Base-by-base conservation (phyloP, 2,797 vertebrate genomes). In the Darevskia mixta region DNA sequence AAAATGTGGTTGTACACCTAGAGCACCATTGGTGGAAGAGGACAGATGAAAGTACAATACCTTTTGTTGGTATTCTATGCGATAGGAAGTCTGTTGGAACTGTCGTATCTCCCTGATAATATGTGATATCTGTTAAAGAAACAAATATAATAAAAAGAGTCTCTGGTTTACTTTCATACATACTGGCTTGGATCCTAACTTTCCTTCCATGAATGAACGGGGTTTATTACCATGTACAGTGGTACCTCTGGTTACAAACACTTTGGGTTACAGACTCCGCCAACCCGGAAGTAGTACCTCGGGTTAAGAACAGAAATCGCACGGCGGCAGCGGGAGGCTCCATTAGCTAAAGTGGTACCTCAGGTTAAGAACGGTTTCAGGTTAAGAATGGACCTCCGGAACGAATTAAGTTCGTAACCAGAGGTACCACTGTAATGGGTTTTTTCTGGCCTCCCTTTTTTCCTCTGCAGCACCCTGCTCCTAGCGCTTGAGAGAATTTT, bases 41-140 rank as follows among this genome's bases (percentile, higher is more conserved):
- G 3, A 55, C 11, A 82, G 20, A 89, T 75, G 41, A 83, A 38
- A 86, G 15, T 20, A 55, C 5, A 61, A 25, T 90, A 99, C 98
- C 98, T 98, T 99, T 93, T 97, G 96, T 91, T 99, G 98, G 93
- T 98, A 98, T 87, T 99, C 98, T 94, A 99, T 99, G 93, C 98
- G 98, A 97, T 99, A 99, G 8, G 98, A 98, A 1, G 98, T 98
- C 97, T 99, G 98, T 96, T 99, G 98, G 95, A 99, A 99, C 96
- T 99, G 98, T 13, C 98, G 98, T 84, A 99, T 98, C 95, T 99
- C 98, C 95, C 98, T 97, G 96, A 99, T 98, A 94, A 99, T 99
- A 87, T 99, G 98, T 0, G 98, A 99, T 95, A 99, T 99, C 98
- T 99, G 93, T 78, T 45, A 91, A 92, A 89, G 91, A 91, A 91